Evolutionary conservation across 1,140 invertebrate species (phyloP).

Genomic region (Pararge aegeria): DNA sequence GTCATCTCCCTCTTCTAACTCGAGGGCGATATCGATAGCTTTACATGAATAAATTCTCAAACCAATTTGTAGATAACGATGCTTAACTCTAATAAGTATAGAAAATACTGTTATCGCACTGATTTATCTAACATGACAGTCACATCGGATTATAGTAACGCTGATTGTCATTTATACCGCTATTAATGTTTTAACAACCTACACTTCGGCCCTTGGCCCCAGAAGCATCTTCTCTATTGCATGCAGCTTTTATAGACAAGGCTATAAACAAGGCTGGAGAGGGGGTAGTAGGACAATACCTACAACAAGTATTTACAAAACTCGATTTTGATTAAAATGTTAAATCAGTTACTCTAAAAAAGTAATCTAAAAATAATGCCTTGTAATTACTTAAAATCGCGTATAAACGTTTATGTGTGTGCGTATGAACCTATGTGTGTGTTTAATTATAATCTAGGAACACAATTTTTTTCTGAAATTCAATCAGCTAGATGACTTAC

Average conservation of each 20-base stretch:
- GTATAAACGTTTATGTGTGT: too few relatives aligned
- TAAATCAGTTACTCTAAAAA: too few relatives aligned
- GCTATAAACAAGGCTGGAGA: too few relatives aligned
- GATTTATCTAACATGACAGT: constrained; percentile 10
- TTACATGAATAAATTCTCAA: neutral
- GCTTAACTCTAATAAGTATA: neutral
- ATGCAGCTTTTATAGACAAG: neutral
- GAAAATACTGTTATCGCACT: neutral
- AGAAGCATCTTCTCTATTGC: neutral
- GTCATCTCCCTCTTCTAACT: neutral
- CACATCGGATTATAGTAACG: neutral
- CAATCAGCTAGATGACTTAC: too few relatives aligned
- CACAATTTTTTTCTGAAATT: too few relatives aligned
- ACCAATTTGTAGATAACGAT: neutral
- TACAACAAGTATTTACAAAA: too few relatives aligned
- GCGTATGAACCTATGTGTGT: too few relatives aligned
- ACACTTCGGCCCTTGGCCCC: neutral
- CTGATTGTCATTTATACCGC: neutral
- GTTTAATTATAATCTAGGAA: too few relatives aligned
- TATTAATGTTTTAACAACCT: constrained; percentile 7
- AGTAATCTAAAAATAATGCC: too few relatives aligned
- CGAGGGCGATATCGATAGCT: neutral
- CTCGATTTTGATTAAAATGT: too few relatives aligned
- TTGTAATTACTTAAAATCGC: too few relatives aligned
- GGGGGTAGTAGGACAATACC: too few relatives aligned